Base-by-base conservation (phyloP, 2,113 vertebrate species). In the Zingel zingel region DNA sequence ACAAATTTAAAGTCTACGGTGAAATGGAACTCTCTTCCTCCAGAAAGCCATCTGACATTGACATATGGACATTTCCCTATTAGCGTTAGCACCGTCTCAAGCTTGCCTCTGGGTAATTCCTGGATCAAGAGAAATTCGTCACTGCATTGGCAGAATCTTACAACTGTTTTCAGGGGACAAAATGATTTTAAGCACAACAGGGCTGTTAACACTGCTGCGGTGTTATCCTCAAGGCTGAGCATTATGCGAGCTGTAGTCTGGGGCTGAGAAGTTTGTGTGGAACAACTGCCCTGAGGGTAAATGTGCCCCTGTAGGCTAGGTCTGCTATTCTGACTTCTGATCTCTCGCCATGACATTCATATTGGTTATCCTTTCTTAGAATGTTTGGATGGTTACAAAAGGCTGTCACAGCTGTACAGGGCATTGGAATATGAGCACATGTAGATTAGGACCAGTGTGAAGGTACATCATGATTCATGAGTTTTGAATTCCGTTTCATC, bases 341-440 rank as follows among this genome's bases (percentile, higher is more conserved):
- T 57, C n/a, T 16, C 62, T 50, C 33, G 75, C 47, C 51, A 30
- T 72, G 61, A 78, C 79, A 77, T 81, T 64, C 11, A 27, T 19
- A 86, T 77, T 77, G 18, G 63, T 77, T 58, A 71, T 51, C 70
- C 56, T 79, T 47, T 43, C 51, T 67, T 21, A 39, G 36, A 18
- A 23, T 5, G 18, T 62, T 45, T 45, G 33, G 56, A 59, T 2
- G 1, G 45, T 25, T 43, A 48, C 13, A 23, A 76, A 67, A 59
- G 47, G 51, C 39, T 61, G 51, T 57, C 79, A 74, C 3, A 6
- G 63, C 27, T 72, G 43, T 18, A 58, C 25, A 18, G 61, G n/a
- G 16, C 33, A 48, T 74, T 48, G 7, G 7, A 62, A 51, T n/a
- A 36, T 25, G 43, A 68, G 33, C 23, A 45, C 36, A 77, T 19